Evolutionary conservation across 2,888 invertebrate species (phyloP), one percentile per base, ranked within the genome.

Genomic region (Drosophila borealis): DNA sequence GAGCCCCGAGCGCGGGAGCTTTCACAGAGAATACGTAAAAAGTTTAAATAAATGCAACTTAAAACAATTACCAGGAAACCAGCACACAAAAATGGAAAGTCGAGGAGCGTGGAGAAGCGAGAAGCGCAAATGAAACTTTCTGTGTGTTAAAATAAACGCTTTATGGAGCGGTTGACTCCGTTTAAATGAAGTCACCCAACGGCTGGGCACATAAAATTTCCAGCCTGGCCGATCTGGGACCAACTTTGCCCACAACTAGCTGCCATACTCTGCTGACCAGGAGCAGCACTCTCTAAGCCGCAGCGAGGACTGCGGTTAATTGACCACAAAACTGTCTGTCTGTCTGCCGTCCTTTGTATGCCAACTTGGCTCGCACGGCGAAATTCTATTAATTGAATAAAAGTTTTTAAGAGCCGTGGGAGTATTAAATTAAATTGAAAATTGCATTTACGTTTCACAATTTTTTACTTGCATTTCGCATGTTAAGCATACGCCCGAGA

Each of bases 1-100:
- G 25, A 37, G 53, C 42, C 39, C 21, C 34, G 36, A 42, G 51
- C 50, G 69, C 36, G 76, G 50, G 57, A 14, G 61, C 39, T 71
- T 62, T 33, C 33, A 48, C 37, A 62, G 55, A 65, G 62, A 48
- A 33, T 69, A 73, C 56, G 57, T 55, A 65, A 49, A 78, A 81
- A 77, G 69, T 79, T 88, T 74, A 82, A 83, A 85, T 80, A 88
- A 88, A 85, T 85, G 78, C 74, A 82, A 85, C 78, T 86, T 88
- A 80, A 84, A 84, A 84, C 83, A 84, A 84, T 88, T 85, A 88
- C 73, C 78, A 74, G 80, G 86, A 80, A 80, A 71, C 67, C 74
- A 69, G 66, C 74, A 59, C 74, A 59, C 53, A 49, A 64, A 75
- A 78, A 60, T 67, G 66, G 60, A 62, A 60, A 25, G 29, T 9